A percentile compares a stretch with the other conserved stretches of the same genome.
Evolutionary conservation across 1,140 invertebrate species (phyloP).

Genomic region (fruit fly (Drosophila melanogaster)): Release_6_plus_ISO1_MT NC_004354.4:13945501-13946000

Average conservation of each 20-base stretch:
- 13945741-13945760: constrained; percentile 63
- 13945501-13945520: background rate
- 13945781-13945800: constrained; percentile 74
- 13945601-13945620: background rate
- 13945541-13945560: background rate
- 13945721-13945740: constrained; percentile 80
- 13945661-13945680: constrained; percentile 12
- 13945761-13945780: constrained; percentile 55
- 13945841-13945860: constrained; percentile 39
- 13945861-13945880: constrained; percentile 61
- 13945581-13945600: background rate
- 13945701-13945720: constrained; percentile 78
- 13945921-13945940: constrained; percentile 57
- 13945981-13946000: background rate
- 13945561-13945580: background rate
- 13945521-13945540: background rate
- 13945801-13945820: constrained; percentile 67
- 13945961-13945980: constrained; percentile 8
- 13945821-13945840: constrained; percentile 59
- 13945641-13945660: background rate
- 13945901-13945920: constrained; percentile 57
- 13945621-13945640: background rate
- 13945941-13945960: constrained; percentile 41
- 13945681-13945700: constrained; percentile 32
- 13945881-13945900: constrained; percentile 83